These are phyloP conservation scores for Villa cingulata DNA, from an alignment of 2,888 invertebrate species.

Conservation along the genomic window DNA sequence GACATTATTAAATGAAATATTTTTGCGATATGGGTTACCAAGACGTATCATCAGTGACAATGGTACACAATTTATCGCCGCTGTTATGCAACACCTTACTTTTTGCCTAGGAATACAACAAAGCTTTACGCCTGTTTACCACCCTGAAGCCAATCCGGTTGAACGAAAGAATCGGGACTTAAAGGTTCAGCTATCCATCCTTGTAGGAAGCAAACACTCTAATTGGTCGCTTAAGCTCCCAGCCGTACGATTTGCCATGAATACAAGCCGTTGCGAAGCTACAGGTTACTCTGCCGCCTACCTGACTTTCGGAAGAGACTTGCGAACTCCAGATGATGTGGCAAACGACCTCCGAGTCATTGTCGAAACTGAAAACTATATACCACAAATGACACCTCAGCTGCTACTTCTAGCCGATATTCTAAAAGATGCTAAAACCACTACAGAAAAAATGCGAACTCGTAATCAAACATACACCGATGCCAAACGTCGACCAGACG, in stretches of 20 bases:
- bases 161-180: constrained; percentile 20
- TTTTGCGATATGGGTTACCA: constrained; percentile 25
- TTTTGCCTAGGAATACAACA: constrained; percentile 14
- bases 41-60: too few species aligned
- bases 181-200: constrained; percentile 13
- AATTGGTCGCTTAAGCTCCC: constrained; percentile 22
- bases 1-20: constrained; percentile 21
- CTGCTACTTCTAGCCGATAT: constrained; percentile 2
- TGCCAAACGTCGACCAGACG: constrained; percentile 11
- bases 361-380: constrained; percentile 6
- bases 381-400: constrained; percentile 7
- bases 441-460: constrained; percentile 14
- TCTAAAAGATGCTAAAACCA: constrained; percentile 12
- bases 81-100: constrained; percentile 24
- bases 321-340: constrained; percentile 8
- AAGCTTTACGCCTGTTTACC: constrained; percentile 23
- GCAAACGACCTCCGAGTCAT: constrained; percentile 7
- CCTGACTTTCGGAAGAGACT: constrained; percentile 8
- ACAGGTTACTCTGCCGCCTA: too few species aligned
- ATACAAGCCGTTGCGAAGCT: constrained; percentile 5
- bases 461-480: constrained; percentile 15
- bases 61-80: too few species aligned
- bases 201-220: too few species aligned
- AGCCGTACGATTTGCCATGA: constrained; percentile 16
- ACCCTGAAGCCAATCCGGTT: constrained; percentile 25